Evolutionary conservation across 2,113 vertebrate genomes (phyloP).

Genomic region (Toxotes jaculatrix): DNA sequence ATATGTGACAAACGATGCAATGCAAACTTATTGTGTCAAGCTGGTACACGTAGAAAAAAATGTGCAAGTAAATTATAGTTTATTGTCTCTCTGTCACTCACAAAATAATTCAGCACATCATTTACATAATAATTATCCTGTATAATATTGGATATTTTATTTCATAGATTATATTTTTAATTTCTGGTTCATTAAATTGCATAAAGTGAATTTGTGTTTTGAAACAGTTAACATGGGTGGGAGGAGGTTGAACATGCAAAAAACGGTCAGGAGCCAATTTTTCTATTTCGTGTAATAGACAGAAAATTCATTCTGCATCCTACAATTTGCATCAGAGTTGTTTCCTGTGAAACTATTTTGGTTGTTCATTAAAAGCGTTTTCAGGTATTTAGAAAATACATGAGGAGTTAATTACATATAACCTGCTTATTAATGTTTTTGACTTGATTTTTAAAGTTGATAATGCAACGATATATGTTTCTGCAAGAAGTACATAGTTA

Average conservation of each 20-base stretch:
- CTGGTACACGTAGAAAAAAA: conserved; percentile 11
- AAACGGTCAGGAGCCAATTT: not conserved
- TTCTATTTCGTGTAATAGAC: not conserved
- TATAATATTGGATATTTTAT: not conserved
- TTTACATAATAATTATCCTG: conserved; percentile 2
- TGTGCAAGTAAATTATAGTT: conserved; percentile 29
- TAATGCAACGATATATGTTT: not conserved
- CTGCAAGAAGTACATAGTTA: not conserved
- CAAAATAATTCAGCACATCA: conserved; percentile 29
- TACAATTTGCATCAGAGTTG: not conserved
- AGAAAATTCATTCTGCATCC: not conserved
- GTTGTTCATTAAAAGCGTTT: not conserved
- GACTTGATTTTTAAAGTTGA: not conserved
- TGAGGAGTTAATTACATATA: not conserved
- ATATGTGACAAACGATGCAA: conserved; percentile 67
- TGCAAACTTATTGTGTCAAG: conserved; percentile 53
- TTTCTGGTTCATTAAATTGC: conserved; percentile 13
- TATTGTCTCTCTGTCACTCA: conserved; percentile 40
- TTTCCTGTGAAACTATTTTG: not conserved
- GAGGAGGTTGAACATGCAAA: not conserved
- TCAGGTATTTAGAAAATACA: not conserved
- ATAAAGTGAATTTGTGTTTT: not conserved
- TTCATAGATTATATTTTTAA: not conserved
- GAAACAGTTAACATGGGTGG: not conserved
- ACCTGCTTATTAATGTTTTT: not conserved